phyloP scores from a whole-genome alignment of 2,113 vertebrate species.

The Alexandromys fortis region DNA sequence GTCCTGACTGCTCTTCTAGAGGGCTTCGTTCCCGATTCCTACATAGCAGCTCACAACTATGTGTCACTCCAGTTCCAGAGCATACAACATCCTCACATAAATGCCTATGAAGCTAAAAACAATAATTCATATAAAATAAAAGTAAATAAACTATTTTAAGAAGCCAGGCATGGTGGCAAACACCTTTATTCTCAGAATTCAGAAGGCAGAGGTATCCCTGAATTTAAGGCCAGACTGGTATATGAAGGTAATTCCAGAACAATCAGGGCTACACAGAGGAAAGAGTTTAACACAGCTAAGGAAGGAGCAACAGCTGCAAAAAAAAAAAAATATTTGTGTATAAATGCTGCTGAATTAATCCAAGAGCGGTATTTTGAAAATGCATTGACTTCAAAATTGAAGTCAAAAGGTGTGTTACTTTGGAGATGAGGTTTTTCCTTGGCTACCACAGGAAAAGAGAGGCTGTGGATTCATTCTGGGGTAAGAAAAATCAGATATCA shows the following conservation, averaged over 20 bases:
- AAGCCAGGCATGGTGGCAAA: background rate
- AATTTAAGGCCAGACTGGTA: background rate
- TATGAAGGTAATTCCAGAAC: background rate
- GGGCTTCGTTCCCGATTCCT: background rate
- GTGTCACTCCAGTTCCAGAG: background rate
- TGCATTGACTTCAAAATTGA: too few relatives aligned
- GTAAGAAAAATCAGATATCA: too few relatives aligned
- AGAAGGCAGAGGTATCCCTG: background rate
- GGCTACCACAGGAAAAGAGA: too few relatives aligned
- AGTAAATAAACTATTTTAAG: background rate
- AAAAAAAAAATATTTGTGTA: too few relatives aligned
- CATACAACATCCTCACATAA: background rate
- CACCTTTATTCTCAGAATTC: background rate
- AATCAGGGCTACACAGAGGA: background rate
- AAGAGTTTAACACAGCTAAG: too few relatives aligned
- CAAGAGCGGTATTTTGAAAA: too few relatives aligned
- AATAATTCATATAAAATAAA: background rate
- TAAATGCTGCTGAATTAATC: too few relatives aligned
- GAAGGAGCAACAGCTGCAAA: too few relatives aligned
- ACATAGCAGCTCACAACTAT: background rate
- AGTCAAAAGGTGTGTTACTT: too few relatives aligned
- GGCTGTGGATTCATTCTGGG: too few relatives aligned
- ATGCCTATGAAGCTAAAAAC: background rate
- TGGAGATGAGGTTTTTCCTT: too few relatives aligned
- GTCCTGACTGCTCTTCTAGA: background rate